These are phyloP conservation scores for Helicoverpa zea DNA, from an alignment of 1,140 invertebrate genomes.

Conservation along the genomic window DNA sequence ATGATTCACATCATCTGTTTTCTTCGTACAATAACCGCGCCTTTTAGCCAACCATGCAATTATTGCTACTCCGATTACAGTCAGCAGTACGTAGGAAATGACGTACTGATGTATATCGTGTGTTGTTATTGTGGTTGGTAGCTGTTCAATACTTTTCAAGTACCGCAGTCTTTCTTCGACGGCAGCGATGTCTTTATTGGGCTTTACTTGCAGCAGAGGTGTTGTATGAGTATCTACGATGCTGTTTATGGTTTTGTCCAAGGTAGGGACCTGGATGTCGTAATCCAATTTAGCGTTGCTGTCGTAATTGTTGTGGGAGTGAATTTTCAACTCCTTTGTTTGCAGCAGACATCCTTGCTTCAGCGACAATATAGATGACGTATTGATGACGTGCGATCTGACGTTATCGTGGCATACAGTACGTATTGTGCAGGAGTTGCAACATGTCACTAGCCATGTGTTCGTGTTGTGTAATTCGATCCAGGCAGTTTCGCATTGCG, in stretches of 20 bases:
- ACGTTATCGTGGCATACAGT: constrained; percentile 18
- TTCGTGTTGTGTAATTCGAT: constrained; percentile 23
- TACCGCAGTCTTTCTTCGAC: neutral
- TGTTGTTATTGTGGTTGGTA: neutral
- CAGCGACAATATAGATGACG: constrained; percentile 31
- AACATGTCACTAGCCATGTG: constrained; percentile 32
- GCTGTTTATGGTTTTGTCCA: constrained; percentile 11
- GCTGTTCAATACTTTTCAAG: neutral
- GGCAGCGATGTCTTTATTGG: neutral
- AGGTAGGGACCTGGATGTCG: neutral
- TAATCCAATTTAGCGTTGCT: constrained; percentile 12
- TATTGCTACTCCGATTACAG: no score
- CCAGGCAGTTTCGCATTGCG: constrained; percentile 2
- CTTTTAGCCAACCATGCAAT: no score
- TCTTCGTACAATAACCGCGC: no score
- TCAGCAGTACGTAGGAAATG: neutral
- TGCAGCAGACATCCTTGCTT: constrained; percentile 48
- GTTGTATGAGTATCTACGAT: neutral
- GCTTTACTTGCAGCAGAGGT: constrained; percentile 1
- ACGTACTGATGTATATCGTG: constrained; percentile 10
- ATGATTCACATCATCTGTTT: no score
- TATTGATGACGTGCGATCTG: neutral
- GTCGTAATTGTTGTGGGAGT: constrained; percentile 41
- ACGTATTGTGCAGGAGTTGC: constrained; percentile 13
- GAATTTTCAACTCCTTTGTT: constrained; percentile 26